Evolutionary conservation across 2,888 invertebrate genomes (phyloP).

Genomic region (Acanthacorydalis orientalis): DNA sequence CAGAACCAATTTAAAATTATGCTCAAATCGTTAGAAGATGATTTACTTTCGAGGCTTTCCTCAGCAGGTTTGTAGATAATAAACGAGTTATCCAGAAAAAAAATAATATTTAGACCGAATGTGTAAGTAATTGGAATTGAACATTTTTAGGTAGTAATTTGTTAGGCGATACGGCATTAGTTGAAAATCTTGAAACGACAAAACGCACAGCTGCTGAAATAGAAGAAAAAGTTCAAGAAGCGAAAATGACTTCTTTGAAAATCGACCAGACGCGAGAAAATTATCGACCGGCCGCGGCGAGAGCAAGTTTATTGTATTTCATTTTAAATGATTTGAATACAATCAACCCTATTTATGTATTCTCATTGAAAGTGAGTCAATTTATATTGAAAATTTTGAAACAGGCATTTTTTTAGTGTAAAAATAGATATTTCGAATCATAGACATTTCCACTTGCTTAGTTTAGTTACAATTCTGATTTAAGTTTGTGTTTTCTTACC

Average conservation of each 20-base stretch:
- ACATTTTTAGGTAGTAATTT: slow-evolving; percentile 47
- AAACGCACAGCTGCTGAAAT: slow-evolving; percentile 93
- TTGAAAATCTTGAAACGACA: slow-evolving; percentile 91
- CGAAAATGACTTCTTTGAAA: slow-evolving; percentile 77
- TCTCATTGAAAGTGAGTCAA: slow-evolving; percentile 75
- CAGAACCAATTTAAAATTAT: slow-evolving; percentile 96
- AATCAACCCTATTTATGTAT: slow-evolving; percentile 94
- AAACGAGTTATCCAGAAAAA: background rate
- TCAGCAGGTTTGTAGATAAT: slow-evolving; percentile 48
- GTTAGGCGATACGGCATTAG: slow-evolving; percentile 83
- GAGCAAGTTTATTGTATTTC: slow-evolving; percentile 87
- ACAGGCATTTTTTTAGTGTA: no score
- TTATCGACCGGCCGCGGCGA: slow-evolving; percentile 72
- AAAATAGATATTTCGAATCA: slow-evolving; percentile 3
- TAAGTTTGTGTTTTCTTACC: background rate
- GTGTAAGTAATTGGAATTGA: background rate
- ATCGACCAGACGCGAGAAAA: slow-evolving; percentile 89
- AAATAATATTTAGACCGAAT: background rate
- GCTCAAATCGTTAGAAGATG: slow-evolving; percentile 82
- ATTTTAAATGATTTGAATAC: slow-evolving; percentile 90
- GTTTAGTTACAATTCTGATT: background rate
- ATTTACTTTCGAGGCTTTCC: slow-evolving; percentile 73
- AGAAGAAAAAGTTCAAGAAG: slow-evolving; percentile 82
- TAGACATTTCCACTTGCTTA: no score
- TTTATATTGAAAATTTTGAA: background rate